A percentile compares a stretch with the other conserved stretches of the same genome.
phyloP scores from a whole-genome alignment of 2,113 vertebrate genomes.

The Chionodraco myersi region DNA sequence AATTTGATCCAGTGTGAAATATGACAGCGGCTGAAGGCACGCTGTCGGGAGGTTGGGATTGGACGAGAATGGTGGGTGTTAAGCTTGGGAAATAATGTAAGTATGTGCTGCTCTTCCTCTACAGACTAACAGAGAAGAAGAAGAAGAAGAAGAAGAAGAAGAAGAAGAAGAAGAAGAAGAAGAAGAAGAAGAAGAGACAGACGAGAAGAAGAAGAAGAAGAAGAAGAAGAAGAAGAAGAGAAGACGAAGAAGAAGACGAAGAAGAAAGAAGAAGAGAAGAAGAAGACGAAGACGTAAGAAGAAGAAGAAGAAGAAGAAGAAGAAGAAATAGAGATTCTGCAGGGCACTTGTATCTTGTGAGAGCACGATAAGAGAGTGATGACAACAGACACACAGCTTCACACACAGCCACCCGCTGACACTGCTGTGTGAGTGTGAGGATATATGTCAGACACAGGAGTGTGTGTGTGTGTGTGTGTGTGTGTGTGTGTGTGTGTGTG shows the following conservation, averaged over 20 bases:
- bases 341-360: slow-evolving; percentile 48
- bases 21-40: slow-evolving; percentile 14
- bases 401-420: slow-evolving; percentile 10
- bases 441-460: slow-evolving; percentile 7
- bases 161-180: background rate
- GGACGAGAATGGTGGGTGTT: slow-evolving; percentile 26
- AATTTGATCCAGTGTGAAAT: slow-evolving; percentile 35
- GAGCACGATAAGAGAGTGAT: slow-evolving; percentile 30
- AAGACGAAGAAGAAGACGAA: no score
- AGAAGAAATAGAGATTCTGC: slow-evolving; percentile 27
- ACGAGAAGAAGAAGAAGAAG: no score
- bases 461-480: no score
- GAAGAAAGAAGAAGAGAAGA: background rate
- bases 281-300: no score
- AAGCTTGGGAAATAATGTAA: slow-evolving; percentile 42
- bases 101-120: slow-evolving; percentile 13
- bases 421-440: background rate
- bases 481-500: no score
- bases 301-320: background rate
- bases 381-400: slow-evolving; percentile 32
- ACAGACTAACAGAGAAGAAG: no score
- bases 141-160: background rate
- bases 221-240: no score
- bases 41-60: slow-evolving; percentile 7
- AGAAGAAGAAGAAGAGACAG: background rate